Conservation (phyloP, 2,113 vertebrate species). For the Acrocephalus kingi region DNA sequence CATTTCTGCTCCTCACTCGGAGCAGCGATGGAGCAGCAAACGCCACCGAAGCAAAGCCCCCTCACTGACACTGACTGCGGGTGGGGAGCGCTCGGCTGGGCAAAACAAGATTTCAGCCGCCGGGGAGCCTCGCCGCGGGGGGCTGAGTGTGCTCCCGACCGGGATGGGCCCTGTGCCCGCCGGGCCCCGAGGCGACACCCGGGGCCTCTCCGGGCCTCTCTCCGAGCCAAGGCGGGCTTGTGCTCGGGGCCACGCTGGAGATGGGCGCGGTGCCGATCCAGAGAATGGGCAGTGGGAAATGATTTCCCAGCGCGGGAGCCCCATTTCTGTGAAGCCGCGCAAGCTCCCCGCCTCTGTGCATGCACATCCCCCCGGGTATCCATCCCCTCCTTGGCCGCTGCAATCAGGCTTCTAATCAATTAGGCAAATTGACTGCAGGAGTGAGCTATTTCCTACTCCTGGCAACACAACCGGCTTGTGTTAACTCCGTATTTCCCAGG, state of each 20-base stretch:
- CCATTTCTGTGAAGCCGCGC: neutral
- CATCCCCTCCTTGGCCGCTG: neutral
- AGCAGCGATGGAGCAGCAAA: neutral
- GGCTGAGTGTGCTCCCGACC: neutral
- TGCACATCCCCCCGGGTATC: neutral
- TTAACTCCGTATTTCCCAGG: neutral
- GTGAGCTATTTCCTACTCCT: constrained; percentile 14
- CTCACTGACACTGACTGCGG: neutral
- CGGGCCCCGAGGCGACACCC: neutral
- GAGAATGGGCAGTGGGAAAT: neutral
- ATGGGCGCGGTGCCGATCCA: fast-evolving
- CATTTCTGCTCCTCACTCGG: neutral
- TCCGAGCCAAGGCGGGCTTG: fast-evolving
- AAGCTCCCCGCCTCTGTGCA: neutral
- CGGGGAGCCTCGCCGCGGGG: neutral
- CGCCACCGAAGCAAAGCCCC: neutral
- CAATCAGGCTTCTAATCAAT: constrained; percentile 58
- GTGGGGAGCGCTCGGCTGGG: neutral
- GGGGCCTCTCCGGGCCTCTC: neutral
- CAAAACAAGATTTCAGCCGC: neutral
- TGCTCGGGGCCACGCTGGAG: neutral
- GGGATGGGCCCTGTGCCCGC: neutral
- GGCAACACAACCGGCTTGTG: neutral
- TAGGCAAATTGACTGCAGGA: constrained; percentile 52
- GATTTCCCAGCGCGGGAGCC: neutral